Base-by-base conservation (phyloP, 2,113 vertebrate species). In the Sander vitreus region DNA sequence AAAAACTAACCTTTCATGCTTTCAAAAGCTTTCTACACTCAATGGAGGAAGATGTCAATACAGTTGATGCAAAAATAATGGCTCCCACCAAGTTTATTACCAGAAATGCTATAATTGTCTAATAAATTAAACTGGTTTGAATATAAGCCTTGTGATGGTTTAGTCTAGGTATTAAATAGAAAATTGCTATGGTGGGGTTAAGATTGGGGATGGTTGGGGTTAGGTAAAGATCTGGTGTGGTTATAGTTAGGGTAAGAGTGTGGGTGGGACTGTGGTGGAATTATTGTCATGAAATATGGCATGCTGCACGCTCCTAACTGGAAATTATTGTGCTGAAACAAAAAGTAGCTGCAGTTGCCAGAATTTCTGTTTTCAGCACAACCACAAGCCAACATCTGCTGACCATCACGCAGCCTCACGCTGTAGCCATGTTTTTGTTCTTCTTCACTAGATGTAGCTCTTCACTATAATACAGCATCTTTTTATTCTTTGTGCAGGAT, bases 331-430 rank as follows among this genome's bases (percentile, higher is more conserved):
- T 5, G 58, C 3, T 33, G 48, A 72, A 64, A 72, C 8, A 30
- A 43, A 62, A 48, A 60, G 6, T 6, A 13, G 39, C 5, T 25
- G 13, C 39, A 3, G 3, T 3, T 60, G 3, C 58, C 36, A 72
- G 6, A 57, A 57, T 47, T 3, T 63, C 14, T 16, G 25, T 65
- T 65, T 62, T 57, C 1, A 48, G 43, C 4, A 7, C 2, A 43
- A 27, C 27, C 62, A 15, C 25, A 23, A 10, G 23, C 50, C 59
- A 9, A 73, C 70, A 51, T 67, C 57, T 70, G 65, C 64, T 62
- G 72, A 62, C 23, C 53, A 19, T 23, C 30, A 14, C 15, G 64
- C 54, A 33, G 4, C 45, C 7, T 8, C 15, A 14, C 8, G 45
- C 16, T 43, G 14, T 62, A 30, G 53, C 4, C 62, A 21, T 6